Evolutionary conservation across 2,888 invertebrate genomes (phyloP).

Genomic region (Candidula unifasciata): DNA sequence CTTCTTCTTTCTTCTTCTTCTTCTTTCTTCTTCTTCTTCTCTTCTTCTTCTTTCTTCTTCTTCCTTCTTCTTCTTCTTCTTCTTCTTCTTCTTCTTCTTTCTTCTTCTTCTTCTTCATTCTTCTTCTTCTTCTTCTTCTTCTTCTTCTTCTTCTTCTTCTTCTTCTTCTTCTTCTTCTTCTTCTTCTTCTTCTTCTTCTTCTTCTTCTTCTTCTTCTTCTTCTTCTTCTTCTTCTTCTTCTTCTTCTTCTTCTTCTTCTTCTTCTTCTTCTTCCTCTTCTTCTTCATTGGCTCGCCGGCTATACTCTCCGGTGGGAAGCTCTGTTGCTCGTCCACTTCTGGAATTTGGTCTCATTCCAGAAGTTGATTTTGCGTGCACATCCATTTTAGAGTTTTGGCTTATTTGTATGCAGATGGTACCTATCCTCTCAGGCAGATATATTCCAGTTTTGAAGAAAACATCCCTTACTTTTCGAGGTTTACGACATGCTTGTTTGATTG

Average conservation of each 20-base stretch:
- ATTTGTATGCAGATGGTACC: too few species aligned
- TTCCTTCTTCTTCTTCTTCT: slow-evolving; percentile 4
- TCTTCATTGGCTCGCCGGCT: too few species aligned
- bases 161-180: not conserved
- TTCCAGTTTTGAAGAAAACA: too few species aligned
- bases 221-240: slow-evolving; percentile 12
- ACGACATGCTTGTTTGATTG: too few species aligned
- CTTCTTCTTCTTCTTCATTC: not conserved
- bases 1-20: not conserved
- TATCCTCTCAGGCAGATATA: too few species aligned
- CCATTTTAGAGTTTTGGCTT: too few species aligned
- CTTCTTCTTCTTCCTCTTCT: slow-evolving; percentile 6
- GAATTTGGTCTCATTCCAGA: too few species aligned
- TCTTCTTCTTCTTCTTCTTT: slow-evolving; percentile 14
- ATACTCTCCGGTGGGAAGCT: too few species aligned
- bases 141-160: not conserved
- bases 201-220: slow-evolving; percentile 21
- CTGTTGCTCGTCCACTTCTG: too few species aligned
- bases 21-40: not conserved
- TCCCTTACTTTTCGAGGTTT: too few species aligned
- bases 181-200: slow-evolving; percentile 11
- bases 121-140: not conserved
- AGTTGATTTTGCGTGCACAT: too few species aligned
- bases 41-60: not conserved
- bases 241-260: slow-evolving; percentile 30